These are phyloP conservation scores for Podarcis muralis DNA, from an alignment of 2,113 vertebrate species.

Conservation along the genomic window DNA sequence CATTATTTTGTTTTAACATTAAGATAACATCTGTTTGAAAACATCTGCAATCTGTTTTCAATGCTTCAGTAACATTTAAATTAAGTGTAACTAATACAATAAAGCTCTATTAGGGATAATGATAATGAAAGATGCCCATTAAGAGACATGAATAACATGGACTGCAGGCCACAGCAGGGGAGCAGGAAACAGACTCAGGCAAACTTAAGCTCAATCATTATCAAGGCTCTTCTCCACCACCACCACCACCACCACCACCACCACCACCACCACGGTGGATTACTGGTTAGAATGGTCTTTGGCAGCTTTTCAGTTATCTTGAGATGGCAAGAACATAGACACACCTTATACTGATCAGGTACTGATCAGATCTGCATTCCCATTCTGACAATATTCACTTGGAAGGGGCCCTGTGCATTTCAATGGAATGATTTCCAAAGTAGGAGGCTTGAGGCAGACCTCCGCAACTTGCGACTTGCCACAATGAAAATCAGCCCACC, in stretches of 20 bases:
- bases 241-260: background rate
- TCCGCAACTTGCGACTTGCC: background rate
- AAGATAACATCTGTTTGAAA: slow-evolving; percentile 85
- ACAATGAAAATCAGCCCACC: background rate
- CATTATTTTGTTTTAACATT: slow-evolving; percentile 83
- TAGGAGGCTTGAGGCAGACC: background rate
- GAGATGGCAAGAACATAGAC: background rate
- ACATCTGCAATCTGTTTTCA: slow-evolving; percentile 88
- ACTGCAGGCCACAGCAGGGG: slow-evolving; percentile 46
- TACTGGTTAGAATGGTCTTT: slow-evolving; percentile 35
- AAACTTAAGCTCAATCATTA: slow-evolving; percentile 54
- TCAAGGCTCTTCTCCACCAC: slow-evolving; percentile 22
- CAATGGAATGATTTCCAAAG: background rate
- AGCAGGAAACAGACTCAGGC: slow-evolving; percentile 26
- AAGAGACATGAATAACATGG: slow-evolving; percentile 66
- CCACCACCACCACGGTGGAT: background rate
- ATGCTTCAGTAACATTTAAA: slow-evolving; percentile 83
- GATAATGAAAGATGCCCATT: slow-evolving; percentile 81
- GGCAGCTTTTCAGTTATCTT: rapidly evolving
- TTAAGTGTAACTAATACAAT: slow-evolving; percentile 87
- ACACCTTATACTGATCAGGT: background rate
- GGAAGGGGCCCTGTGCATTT: background rate
- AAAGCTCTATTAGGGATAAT: slow-evolving; percentile 83
- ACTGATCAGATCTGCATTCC: background rate
- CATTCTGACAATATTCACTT: background rate